phyloP scores from a whole-genome alignment of 2,797 vertebrate genomes.

The Sebastes hopkinsi region DNA sequence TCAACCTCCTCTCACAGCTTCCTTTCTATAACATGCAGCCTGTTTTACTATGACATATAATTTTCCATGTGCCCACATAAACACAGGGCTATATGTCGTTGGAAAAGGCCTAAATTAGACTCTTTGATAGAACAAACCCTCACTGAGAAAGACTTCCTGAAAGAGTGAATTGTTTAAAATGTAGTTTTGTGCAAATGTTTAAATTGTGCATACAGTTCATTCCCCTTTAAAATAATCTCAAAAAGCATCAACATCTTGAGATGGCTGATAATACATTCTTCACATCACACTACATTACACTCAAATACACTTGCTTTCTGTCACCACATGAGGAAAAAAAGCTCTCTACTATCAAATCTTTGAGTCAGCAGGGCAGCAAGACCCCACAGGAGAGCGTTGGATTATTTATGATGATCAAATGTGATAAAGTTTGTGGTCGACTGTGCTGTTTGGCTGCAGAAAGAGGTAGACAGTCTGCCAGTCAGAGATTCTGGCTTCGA shows the following conservation, averaged over 20 bases:
- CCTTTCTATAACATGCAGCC: constrained; percentile 55
- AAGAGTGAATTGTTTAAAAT: constrained; percentile 9
- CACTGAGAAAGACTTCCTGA: constrained; percentile 3
- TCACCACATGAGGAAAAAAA: neutral
- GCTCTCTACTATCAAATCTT: constrained; percentile 1
- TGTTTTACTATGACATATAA: constrained; percentile 70
- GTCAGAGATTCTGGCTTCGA: neutral
- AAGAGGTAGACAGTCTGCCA: neutral
- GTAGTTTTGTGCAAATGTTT: constrained; percentile 4
- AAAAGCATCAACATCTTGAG: neutral
- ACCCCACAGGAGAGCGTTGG: constrained; percentile 7
- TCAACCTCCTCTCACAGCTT: constrained; percentile 59
- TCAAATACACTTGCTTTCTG: neutral
- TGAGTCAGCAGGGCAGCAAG: constrained; percentile 7
- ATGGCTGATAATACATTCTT: neutral
- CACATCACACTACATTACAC: neutral
- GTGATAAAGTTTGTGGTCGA: constrained; percentile 22
- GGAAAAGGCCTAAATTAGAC: constrained; percentile 64
- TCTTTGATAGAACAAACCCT: constrained; percentile 54
- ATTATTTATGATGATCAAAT: constrained; percentile 31
- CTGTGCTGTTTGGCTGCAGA: constrained; percentile 3
- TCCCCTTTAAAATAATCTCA: neutral
- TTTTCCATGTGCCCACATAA: constrained; percentile 75
- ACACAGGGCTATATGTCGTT: constrained; percentile 61
- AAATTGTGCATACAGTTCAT: neutral